Percentiles rank a stretch among this genome's conserved stretches.
Conservation (phyloP, 2,888 invertebrate species). For the Dryocosmus kuriphilus region DNA sequence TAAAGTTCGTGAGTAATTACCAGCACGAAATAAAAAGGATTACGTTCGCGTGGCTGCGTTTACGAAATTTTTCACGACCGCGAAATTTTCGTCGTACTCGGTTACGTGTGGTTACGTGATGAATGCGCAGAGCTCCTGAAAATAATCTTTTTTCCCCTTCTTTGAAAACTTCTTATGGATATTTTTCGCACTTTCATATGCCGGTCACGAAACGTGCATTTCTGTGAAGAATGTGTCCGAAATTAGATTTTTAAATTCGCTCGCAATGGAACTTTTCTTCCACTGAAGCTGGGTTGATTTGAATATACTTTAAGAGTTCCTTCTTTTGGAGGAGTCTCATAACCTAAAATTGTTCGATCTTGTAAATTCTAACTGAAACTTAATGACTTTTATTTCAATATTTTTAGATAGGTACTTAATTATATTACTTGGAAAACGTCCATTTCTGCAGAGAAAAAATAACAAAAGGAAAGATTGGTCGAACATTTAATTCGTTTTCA, state of each 20-base stretch:
- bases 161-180: conserved; percentile 1
- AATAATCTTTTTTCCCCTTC: background rate
- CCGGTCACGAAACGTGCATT: background rate
- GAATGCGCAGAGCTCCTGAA: background rate
- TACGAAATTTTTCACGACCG: background rate
- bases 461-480: too few relatives aligned
- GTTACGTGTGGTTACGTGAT: conserved; percentile 1
- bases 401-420: too few relatives aligned
- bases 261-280: background rate
- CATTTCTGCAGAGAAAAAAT: too few relatives aligned
- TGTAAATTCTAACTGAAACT: too few relatives aligned
- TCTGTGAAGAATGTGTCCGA: background rate
- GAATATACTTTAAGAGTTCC: background rate
- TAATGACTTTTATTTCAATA: too few relatives aligned
- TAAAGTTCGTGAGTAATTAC: background rate
- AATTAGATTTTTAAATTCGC: conserved; percentile 13
- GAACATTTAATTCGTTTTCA: too few relatives aligned
- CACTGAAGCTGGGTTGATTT: background rate
- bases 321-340: too few relatives aligned
- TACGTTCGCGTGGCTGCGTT: background rate
- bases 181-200: background rate
- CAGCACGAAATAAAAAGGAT: background rate
- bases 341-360: too few relatives aligned
- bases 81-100: background rate
- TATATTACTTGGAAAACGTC: too few relatives aligned